Base-by-base conservation (phyloP, 1,140 invertebrate genomes). In the Meloidogyne hapla region DNA sequence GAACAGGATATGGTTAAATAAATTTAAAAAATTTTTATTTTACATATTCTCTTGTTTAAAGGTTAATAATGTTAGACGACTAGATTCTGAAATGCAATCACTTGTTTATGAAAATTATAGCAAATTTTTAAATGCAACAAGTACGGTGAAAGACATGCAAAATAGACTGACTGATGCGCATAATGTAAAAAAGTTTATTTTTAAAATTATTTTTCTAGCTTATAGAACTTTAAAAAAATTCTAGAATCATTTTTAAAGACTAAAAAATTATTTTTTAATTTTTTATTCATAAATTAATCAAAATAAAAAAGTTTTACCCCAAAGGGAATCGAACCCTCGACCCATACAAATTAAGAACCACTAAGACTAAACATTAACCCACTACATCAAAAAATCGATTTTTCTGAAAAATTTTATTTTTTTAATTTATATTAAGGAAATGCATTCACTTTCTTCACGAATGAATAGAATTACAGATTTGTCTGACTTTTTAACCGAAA, bases 111-210 rank as follows among this genome's bases (percentile, higher is more conserved):
- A 81, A 69, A 81, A 81, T 62, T 81, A 81, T 66, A 81, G 76
- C 77, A 81, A 81, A 68, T 81, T 81, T 74, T 62, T 81, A 42
- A 81, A 80, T n/a, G 80, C 80, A 48, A 83, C 81, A 33, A 73
- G 69, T 42, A 81, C 80, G 6, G 80, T 81, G 26, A 42, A 73
- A 26, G 77, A 76, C 15, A 79, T 81, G 80, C 81, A 81, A 75
- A 76, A 45, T 10, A 69, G 65, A 23, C 73, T 81, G 9, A 45
- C 33, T 13, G 66, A 79, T 23, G 81, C 81, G 62, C 75, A 78
- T 38, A 72, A 75, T 69, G 80, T 81, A 48, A 33, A 33, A 33
- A 33, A 33, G 4, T 33, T 33, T 33, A 23, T 23, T 74, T 25
- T 8, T 33, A 33, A 33, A 33, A 33, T 33, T 33, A 33, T 33